phyloP scores from a whole-genome alignment of 2,888 invertebrate genomes.

The Tipula unca region DNA sequence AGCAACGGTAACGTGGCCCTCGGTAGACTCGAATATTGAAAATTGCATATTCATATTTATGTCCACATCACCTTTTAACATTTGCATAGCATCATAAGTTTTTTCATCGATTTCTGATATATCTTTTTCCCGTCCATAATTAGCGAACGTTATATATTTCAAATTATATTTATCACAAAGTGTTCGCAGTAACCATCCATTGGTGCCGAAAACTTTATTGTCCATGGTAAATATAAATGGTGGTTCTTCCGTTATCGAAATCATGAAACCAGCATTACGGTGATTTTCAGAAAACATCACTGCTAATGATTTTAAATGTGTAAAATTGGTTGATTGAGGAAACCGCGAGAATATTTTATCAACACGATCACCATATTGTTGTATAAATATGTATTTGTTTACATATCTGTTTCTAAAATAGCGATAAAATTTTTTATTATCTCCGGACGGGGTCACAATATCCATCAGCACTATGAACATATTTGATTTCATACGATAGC shows the following conservation, averaged over 20 bases:
- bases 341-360: too few relatives aligned
- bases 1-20: not conserved
- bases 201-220: not conserved
- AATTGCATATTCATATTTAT: not conserved
- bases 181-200: not conserved
- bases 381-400: not conserved
- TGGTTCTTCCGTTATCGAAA: not conserved
- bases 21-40: not conserved
- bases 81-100: not conserved
- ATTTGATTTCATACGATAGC: not conserved
- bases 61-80: not conserved
- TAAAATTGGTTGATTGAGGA: not conserved
- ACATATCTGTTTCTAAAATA: not conserved
- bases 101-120: not conserved
- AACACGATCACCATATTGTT: not conserved
- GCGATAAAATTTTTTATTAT: not conserved
- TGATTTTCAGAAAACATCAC: not conserved
- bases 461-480: not conserved
- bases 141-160: not conserved
- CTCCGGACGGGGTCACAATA: not conserved
- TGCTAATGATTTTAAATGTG: not conserved
- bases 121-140: not conserved
- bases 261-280: not conserved
- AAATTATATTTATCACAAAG: not conserved
- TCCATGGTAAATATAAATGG: not conserved